Base-by-base conservation (phyloP, 2,888 invertebrate genomes). In the Lasioglossum calceatum region DNA sequence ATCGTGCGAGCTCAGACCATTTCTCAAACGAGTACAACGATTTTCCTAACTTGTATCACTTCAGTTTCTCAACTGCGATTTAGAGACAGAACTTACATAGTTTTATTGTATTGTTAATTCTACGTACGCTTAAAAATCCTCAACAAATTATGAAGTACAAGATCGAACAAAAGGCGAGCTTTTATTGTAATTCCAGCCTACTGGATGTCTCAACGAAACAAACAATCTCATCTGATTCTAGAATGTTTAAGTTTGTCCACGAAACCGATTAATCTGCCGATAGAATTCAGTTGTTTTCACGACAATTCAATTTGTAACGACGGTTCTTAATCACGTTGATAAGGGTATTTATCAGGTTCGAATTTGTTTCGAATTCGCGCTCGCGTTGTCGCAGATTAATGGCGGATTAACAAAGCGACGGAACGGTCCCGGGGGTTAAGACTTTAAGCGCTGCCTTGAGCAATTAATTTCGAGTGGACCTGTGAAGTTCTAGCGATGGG, bases 381-480 rank as follows among this genome's bases (percentile, higher is more conserved):
- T 36, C 74, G 61, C 32, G 74, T 87, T 80, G 75, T 14, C 64
- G 54, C 70, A 58, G 87, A 89, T 87, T 87, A 89, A 85, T 87
- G 87, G 74, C 54, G 89, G 85, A 89, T 89, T 85, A 89, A 89
- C 89, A 87, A 85, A 84, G 84, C 74, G 64, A 12, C 4, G 50
- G 64, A 82, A 70, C 61, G 23, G 58, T 58, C 73, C 44, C n/a
- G 54, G 12, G 72, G 77, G 67, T 79, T 84, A 88, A 89, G 85
- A 82, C 85, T 86, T 84, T 85, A 86, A 88, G 87, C 85, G 82
- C 80, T 61, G 84, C 85, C 84, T 82, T 79, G 75, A 82, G 82
- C 88, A 87, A 90, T 90, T 89, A 90, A 90, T 89, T 90, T 73
- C 73, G 50, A 50, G 50, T 23, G 50, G 73, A 36, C 32, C 70